These are phyloP conservation scores for Rhinichthys osculus DNA, from an alignment of 2,797 vertebrate genomes.

Conservation along the genomic window DNA sequence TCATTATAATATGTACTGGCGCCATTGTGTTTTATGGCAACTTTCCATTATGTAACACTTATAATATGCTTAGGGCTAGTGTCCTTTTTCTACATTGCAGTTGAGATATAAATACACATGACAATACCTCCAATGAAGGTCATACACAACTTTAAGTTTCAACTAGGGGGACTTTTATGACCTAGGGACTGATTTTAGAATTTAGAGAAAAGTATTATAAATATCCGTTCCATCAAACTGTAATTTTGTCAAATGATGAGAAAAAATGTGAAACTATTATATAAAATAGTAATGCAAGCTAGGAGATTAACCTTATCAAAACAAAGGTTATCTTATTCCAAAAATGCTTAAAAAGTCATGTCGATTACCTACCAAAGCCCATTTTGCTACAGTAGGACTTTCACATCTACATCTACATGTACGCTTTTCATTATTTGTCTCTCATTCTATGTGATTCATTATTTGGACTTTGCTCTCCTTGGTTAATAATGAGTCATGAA, in stretches of 20 bases:
- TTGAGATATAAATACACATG: conserved; percentile 56
- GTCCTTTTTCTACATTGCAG: conserved; percentile 38
- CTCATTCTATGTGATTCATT: conserved; percentile 11
- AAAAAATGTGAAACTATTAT: not conserved
- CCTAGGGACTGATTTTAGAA: not conserved
- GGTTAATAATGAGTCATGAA: conserved; percentile 1
- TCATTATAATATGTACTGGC: not conserved
- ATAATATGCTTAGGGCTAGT: conserved; percentile 29
- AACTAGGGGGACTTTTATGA: conserved; percentile 1
- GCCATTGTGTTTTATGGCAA: not conserved
- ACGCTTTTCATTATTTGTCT: not conserved
- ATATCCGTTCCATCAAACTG: not conserved
- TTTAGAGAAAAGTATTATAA: not conserved
- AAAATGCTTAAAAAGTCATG: not conserved
- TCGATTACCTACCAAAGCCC: not conserved
- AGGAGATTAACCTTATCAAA: not conserved
- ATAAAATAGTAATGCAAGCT: not conserved
- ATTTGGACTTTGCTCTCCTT: not conserved
- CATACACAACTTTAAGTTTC: conserved; percentile 28
- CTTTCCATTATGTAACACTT: conserved; percentile 42
- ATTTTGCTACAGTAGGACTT: not conserved
- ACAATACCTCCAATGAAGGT: conserved; percentile 39
- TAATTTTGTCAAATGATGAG: not conserved
- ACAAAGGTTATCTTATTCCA: not conserved
- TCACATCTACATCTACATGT: not conserved